phyloP scores from a whole-genome alignment of 2,113 vertebrate species.

The Epinephelus lanceolatus region DNA sequence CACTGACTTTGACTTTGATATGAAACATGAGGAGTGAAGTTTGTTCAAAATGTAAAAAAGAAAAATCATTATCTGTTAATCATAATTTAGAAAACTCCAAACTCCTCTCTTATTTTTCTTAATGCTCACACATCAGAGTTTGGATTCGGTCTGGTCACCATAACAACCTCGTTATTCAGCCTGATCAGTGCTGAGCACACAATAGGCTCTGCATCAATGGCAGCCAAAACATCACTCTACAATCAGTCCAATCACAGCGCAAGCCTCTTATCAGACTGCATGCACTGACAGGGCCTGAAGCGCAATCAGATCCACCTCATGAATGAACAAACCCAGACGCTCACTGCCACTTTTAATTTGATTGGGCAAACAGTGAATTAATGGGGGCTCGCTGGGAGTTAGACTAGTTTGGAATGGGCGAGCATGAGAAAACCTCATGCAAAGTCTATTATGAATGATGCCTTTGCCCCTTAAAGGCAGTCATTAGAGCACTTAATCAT shows the following conservation, averaged over 20 bases:
- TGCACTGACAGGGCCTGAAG: constrained; percentile 52
- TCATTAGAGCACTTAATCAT: constrained; percentile 71
- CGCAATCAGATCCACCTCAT: constrained; percentile 69
- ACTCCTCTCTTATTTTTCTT: neutral
- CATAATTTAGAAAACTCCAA: neutral
- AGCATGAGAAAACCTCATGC: constrained; percentile 13
- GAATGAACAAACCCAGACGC: constrained; percentile 59
- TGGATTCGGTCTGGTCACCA: constrained; percentile 51
- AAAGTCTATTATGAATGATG: constrained; percentile 60
- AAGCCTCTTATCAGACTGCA: constrained; percentile 69
- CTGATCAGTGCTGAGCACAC: constrained; percentile 53
- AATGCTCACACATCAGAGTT: constrained; percentile 13
- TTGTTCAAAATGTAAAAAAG: neutral
- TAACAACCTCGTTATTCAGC: constrained; percentile 68
- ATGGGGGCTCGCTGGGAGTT: constrained; percentile 52
- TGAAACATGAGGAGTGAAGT: neutral
- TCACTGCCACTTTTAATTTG: constrained; percentile 73
- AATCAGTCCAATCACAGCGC: constrained; percentile 69
- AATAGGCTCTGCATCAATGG: constrained; percentile 59
- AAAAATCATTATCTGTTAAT: constrained; percentile 4
- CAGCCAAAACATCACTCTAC: constrained; percentile 62
- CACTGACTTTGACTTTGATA: neutral
- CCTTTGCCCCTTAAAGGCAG: constrained; percentile 52
- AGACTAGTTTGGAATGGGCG: constrained; percentile 34
- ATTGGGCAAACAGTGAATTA: constrained; percentile 72